phyloP scores from a whole-genome alignment of 2,888 invertebrate species.

The Pachydiplax longipennis region DNA sequence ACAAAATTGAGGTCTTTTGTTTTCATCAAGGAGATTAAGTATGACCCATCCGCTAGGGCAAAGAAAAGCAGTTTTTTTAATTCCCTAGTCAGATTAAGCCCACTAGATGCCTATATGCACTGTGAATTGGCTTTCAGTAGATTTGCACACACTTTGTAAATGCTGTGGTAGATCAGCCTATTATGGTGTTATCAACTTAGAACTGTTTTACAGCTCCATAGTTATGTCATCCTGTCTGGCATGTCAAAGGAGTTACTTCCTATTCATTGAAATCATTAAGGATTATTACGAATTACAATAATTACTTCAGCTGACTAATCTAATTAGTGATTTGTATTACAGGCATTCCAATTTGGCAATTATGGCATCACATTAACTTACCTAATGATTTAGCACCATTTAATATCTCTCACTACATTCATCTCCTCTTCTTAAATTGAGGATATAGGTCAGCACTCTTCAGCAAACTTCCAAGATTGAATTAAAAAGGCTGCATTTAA shows the following conservation, averaged over 20 bases:
- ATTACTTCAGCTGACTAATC: constrained; percentile 26
- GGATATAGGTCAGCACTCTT: constrained; percentile 40
- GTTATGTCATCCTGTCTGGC: constrained; percentile 30
- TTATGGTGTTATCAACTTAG: neutral
- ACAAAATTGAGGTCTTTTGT: neutral
- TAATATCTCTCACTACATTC: constrained; percentile 30
- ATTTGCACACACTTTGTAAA: constrained; percentile 23
- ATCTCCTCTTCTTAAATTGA: constrained; percentile 42
- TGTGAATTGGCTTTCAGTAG: constrained; percentile 28
- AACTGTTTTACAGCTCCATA: neutral
- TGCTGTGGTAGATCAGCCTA: constrained; percentile 9
- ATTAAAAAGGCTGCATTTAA: constrained; percentile 44
- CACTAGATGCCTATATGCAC: constrained; percentile 21
- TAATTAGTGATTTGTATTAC: neutral
- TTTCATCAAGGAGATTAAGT: neutral
- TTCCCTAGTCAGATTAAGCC: neutral
- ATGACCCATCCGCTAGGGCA: neutral
- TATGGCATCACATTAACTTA: constrained; percentile 37
- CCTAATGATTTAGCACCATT: constrained; percentile 35
- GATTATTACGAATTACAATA: neutral
- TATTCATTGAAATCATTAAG: neutral
- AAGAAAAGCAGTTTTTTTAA: neutral
- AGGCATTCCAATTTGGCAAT: constrained; percentile 20
- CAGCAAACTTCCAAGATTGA: constrained; percentile 32
- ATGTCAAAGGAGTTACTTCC: neutral